Percentiles rank a stretch among this genome's conserved stretches.
Conservation (phyloP, 2,797 vertebrate genomes). For the Poeciliopsis presidionis region DNA sequence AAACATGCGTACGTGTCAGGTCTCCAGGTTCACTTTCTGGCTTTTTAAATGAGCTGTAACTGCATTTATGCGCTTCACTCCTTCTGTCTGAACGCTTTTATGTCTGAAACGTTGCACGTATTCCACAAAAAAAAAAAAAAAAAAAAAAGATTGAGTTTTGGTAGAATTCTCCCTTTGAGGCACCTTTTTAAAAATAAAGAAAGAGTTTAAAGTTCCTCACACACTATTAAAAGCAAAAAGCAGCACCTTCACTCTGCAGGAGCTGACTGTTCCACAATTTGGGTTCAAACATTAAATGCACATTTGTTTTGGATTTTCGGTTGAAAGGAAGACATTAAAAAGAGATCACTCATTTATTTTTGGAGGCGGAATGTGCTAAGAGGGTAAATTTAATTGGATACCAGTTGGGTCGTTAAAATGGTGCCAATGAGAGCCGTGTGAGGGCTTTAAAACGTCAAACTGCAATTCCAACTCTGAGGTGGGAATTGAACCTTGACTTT, state of each 20-base stretch:
- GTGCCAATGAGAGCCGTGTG: neutral
- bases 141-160: neutral
- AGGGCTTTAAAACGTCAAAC: neutral
- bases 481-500: neutral
- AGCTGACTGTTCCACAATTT: neutral
- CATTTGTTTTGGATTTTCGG: neutral
- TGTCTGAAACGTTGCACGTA: neutral
- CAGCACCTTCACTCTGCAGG: neutral
- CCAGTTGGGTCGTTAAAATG: neutral
- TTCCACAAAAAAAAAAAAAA: neutral
- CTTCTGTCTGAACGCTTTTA: neutral
- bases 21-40: constrained; percentile 5
- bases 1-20: constrained; percentile 6
- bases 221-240: neutral
- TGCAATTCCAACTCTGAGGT: neutral
- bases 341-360: neutral
- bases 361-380: neutral
- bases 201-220: neutral
- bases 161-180: neutral
- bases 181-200: neutral
- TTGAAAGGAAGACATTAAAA: constrained; percentile 2
- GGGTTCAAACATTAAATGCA: neutral
- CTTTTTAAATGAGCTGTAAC: neutral
- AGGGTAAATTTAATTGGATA: neutral
- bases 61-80: neutral